phyloP scores from a whole-genome alignment of 2,888 invertebrate genomes.

The Cantharis lateralis region DNA sequence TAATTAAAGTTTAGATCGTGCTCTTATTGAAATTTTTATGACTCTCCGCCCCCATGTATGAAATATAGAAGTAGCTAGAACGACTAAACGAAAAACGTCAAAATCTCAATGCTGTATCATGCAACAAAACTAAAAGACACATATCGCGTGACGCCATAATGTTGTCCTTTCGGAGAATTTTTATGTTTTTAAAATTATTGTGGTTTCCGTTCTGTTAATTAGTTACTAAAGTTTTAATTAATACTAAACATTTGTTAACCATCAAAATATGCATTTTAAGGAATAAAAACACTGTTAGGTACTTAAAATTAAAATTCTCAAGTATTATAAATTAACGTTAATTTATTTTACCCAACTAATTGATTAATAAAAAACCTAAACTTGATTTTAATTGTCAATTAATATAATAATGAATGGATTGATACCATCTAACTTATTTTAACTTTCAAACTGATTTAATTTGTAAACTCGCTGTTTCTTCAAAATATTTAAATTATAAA shows the following conservation, averaged over 20 bases:
- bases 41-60: neutral
- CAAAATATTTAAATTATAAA: neutral
- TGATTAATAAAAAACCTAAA: conserved; percentile 6
- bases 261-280: neutral
- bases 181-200: neutral
- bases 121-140: neutral
- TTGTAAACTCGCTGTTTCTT: neutral
- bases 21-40: too few relatives aligned
- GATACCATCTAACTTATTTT: neutral
- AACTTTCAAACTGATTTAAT: neutral
- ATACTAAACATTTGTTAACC: neutral
- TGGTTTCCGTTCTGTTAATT: neutral
- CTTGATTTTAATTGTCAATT: conserved; percentile 25
- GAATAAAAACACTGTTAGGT: neutral
- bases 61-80: neutral
- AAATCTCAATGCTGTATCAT: neutral
- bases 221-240: neutral
- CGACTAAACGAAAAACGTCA: neutral
- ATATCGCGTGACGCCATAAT: neutral
- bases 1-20: too few relatives aligned
- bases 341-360: conserved; percentile 10
- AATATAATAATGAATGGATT: conserved; percentile 33
- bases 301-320: neutral
- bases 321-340: neutral
- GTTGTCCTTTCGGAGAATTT: neutral